A percentile compares a stretch with the other conserved stretches of the same genome.
phyloP scores from a whole-genome alignment of 1,140 invertebrate species.

The Zaprionus kolodkinae region DNA sequence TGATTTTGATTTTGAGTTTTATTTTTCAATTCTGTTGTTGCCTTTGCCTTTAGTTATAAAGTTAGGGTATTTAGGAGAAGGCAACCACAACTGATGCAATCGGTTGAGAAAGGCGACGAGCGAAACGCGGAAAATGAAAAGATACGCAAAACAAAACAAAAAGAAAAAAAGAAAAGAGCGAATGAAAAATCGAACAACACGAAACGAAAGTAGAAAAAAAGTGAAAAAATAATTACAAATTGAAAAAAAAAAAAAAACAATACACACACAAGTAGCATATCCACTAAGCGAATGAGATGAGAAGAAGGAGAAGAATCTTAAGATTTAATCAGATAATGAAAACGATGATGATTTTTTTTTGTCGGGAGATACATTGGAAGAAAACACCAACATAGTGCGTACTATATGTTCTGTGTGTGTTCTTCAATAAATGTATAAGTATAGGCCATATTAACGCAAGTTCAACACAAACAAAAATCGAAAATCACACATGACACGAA shows the following conservation, averaged over 20 bases:
- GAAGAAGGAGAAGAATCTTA: neutral
- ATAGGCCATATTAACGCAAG: conserved; percentile 80
- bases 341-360: conserved; percentile 25
- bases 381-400: conserved; percentile 4
- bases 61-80: conserved; percentile 11
- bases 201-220: neutral
- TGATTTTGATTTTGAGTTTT: conserved; percentile 3
- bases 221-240: neutral
- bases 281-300: conserved; percentile 11
- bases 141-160: neutral
- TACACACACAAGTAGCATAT: conserved; percentile 30
- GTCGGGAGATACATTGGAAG: conserved; percentile 35
- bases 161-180: neutral
- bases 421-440: conserved; percentile 49
- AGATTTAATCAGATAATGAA: neutral
- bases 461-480: conserved; percentile 39
- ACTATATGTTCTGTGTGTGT: conserved; percentile 22
- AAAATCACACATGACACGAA: conserved; percentile 36
- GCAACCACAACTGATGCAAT: conserved; percentile 39
- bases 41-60: conserved; percentile 17
- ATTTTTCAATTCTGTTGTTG: conserved; percentile 14
- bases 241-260: conserved; percentile 11
- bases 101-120: conserved; percentile 15
- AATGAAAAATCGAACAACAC: conserved; percentile 1
- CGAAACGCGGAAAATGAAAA: neutral